Evolutionary conservation across 1,140 invertebrate species (phyloP).

Genomic region (Luehdorfia chinensis): DNA sequence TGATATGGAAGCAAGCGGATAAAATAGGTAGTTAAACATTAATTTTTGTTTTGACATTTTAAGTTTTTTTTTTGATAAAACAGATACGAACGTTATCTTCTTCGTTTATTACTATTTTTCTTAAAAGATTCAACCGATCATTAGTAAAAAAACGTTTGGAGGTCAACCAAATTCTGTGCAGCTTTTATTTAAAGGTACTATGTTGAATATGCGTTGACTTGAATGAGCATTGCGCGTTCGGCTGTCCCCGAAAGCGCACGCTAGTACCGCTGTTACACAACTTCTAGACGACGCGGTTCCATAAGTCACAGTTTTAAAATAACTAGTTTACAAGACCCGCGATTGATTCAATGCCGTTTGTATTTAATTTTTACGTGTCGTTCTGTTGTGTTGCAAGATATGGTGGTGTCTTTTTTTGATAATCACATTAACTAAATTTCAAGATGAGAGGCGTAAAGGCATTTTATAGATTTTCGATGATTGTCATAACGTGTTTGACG

Average conservation of each 20-base stretch:
- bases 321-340: constrained; percentile 42
- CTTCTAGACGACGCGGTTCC: constrained; percentile 23
- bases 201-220: constrained; percentile 20
- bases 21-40: too few relatives aligned
- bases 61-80: too few relatives aligned
- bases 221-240: constrained; percentile 55
- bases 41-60: too few relatives aligned
- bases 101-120: too few relatives aligned
- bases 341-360: constrained; percentile 40
- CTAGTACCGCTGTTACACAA: constrained; percentile 25
- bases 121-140: constrained; percentile 8
- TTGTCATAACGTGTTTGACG: constrained; percentile 38
- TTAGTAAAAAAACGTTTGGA: constrained; percentile 30
- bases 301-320: constrained; percentile 40
- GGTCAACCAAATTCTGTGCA: constrained; percentile 28
- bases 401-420: constrained; percentile 44
- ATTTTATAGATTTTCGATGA: constrained; percentile 31
- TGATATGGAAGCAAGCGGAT: too few relatives aligned
- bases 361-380: constrained; percentile 6
- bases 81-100: too few relatives aligned
- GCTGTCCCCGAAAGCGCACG: constrained; percentile 58
- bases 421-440: constrained; percentile 24
- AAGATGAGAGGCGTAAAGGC: constrained; percentile 44
- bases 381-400: constrained; percentile 34
- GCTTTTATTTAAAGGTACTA: constrained; percentile 23